Conservation (phyloP, 2,888 invertebrate genomes). For the Drosophila neutralis region DNA sequence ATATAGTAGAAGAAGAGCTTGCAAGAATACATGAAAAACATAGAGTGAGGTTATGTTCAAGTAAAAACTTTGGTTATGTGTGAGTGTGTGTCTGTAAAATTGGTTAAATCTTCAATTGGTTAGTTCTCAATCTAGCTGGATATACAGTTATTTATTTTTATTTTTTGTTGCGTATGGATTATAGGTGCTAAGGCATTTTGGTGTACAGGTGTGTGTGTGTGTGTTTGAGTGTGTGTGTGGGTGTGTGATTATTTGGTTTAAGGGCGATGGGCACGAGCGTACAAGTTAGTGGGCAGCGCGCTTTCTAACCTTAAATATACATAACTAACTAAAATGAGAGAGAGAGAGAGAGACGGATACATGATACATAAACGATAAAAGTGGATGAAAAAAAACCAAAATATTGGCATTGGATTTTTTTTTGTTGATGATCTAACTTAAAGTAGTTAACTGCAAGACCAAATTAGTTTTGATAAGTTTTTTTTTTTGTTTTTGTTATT, state of each 20-base stretch:
- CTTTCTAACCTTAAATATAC: conserved; percentile 63
- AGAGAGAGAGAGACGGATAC: conserved; percentile 42
- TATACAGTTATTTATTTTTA: conserved; percentile 25
- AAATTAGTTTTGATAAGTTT: conserved; percentile 23
- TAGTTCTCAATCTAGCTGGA: conserved; percentile 74
- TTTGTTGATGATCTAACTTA: conserved; percentile 37
- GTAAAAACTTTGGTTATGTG: conserved; percentile 37
- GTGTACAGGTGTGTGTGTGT: conserved; percentile 6
- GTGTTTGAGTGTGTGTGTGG: conserved; percentile 24
- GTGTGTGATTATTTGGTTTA: conserved; percentile 14
- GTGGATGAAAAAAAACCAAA: conserved; percentile 46
- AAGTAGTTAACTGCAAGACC: conserved; percentile 55
- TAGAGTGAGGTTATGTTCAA: conserved; percentile 37
- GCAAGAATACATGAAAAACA: conserved; percentile 47
- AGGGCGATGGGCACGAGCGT: conserved; percentile 51
- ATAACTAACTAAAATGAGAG: conserved; percentile 63
- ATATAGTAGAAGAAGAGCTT: conserved; percentile 38
- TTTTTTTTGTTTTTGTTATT: conserved; percentile 4
- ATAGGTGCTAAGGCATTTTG: conserved; percentile 52
- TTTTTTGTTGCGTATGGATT: conserved; percentile 32
- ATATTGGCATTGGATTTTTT: conserved; percentile 45
- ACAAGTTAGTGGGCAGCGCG: conserved; percentile 69
- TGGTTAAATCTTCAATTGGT: conserved; percentile 47
- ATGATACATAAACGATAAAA: conserved; percentile 59
- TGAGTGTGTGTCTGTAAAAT: conserved; percentile 42